phyloP scores from a whole-genome alignment of 2,113 vertebrate genomes.

The Spheniscus mendiculus region DNA sequence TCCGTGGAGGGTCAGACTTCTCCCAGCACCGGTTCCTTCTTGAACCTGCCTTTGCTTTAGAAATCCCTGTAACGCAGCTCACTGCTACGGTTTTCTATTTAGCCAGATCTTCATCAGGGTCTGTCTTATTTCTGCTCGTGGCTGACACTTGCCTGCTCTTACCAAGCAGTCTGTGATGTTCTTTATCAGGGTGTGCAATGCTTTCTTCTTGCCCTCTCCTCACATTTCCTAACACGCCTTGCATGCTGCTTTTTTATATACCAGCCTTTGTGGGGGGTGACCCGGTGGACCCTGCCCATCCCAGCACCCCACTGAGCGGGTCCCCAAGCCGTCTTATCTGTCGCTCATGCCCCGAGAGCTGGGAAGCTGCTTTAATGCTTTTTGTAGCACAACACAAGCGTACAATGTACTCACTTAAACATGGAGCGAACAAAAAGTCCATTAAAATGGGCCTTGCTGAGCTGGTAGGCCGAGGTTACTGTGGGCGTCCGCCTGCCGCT shows the following conservation, averaged over 20 bases:
- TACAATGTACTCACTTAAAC: not conserved
- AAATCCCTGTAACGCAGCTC: not conserved
- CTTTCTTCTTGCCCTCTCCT: not conserved
- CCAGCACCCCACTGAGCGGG: rapidly evolving
- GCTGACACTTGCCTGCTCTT: not conserved
- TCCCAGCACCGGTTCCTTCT: not conserved
- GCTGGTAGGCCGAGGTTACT: not conserved
- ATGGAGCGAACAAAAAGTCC: not conserved
- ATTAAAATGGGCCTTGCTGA: constrained; percentile 5
- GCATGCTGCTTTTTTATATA: not conserved
- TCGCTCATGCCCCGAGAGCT: not conserved
- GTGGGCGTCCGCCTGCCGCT: not conserved
- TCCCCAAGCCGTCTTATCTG: not conserved
- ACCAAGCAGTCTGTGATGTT: not conserved
- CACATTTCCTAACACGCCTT: not conserved
- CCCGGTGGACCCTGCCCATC: not conserved
- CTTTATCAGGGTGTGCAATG: not conserved
- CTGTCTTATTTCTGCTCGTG: not conserved
- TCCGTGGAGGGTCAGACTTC: not conserved
- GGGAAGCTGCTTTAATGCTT: not conserved
- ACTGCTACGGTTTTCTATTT: not conserved
- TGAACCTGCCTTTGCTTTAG: not conserved
- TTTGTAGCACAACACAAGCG: not conserved
- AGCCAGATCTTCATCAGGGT: not conserved
- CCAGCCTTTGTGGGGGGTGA: not conserved